Percentiles rank a stretch among this genome's conserved stretches.
Conservation (phyloP, 2,888 invertebrate species). For the Stenichneumon culpator region DNA sequence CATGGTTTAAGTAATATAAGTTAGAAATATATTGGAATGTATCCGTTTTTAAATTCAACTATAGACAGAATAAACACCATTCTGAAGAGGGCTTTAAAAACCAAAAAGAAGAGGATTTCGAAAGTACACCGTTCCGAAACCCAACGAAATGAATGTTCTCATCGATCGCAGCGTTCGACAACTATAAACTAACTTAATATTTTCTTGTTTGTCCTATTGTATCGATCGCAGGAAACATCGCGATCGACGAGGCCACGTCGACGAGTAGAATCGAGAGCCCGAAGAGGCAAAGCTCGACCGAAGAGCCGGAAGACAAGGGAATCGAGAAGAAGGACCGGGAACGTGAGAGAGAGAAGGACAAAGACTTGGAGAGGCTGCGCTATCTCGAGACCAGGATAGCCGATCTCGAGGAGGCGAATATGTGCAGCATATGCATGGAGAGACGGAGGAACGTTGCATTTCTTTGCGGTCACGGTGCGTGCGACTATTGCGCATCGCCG, state of each 20-base stretch:
- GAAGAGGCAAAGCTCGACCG: constrained; percentile 66
- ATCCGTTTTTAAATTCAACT: too few species aligned
- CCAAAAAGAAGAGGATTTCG: too few species aligned
- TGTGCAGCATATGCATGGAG: constrained; percentile 96
- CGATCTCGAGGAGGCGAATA: constrained; percentile 94
- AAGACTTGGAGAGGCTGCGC: constrained; percentile 83
- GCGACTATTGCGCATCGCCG: constrained; percentile 93
- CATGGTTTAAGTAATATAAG: too few species aligned
- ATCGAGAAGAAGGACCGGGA: constrained; percentile 71
- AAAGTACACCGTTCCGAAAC: too few species aligned
- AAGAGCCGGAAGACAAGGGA: constrained; percentile 69
- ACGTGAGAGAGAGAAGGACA: constrained; percentile 79
- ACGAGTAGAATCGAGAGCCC: constrained; percentile 69
- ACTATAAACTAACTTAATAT: too few species aligned
- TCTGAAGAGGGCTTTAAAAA: too few species aligned
- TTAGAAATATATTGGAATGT: too few species aligned
- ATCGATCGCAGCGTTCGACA: too few species aligned
- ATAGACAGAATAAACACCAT: too few species aligned
- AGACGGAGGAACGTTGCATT: constrained; percentile 93
- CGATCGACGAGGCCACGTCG: constrained; percentile 54
- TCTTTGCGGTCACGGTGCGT: constrained; percentile 95
- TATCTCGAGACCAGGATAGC: constrained; percentile 92
- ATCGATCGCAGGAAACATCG: constrained; percentile 53
- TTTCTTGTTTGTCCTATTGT: background rate
- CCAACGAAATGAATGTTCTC: background rate